phyloP scores from a whole-genome alignment of 2,113 vertebrate genomes.

The Rhinichthys klamathensis region DNA sequence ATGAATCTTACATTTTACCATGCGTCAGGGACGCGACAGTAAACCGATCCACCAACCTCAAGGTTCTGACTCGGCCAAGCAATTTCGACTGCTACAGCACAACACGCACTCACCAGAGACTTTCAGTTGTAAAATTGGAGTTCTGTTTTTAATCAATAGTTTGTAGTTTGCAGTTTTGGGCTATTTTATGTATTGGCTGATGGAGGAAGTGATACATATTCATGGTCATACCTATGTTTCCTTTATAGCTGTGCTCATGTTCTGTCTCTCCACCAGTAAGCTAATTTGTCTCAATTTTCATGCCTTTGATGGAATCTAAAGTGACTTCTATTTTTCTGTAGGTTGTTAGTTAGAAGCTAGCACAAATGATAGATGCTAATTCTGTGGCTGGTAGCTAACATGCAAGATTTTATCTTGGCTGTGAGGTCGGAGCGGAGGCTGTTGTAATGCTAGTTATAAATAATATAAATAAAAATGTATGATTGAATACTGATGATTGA shows the following conservation, averaged over 20 bases:
- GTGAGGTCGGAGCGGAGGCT: neutral
- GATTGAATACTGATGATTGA: too few species aligned
- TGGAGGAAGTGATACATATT: neutral
- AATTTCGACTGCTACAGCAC: constrained; percentile 2
- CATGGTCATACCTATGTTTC: neutral
- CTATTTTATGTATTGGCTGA: neutral
- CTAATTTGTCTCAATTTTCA: neutral
- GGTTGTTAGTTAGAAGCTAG: neutral
- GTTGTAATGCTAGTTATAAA: neutral
- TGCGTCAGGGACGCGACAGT: constrained; percentile 37
- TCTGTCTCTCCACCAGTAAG: neutral
- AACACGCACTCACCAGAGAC: neutral
- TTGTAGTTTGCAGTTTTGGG: neutral
- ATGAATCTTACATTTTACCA: constrained; percentile 44
- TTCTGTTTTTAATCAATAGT: constrained; percentile 9
- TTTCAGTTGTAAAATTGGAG: neutral
- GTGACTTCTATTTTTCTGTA: neutral
- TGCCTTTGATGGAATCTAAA: neutral
- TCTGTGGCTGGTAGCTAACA: neutral
- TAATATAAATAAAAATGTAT: neutral
- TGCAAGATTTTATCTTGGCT: neutral
- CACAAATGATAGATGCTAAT: neutral
- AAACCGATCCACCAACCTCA: constrained; percentile 46
- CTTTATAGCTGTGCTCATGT: neutral
- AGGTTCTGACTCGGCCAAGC: constrained; percentile 32